A percentile compares a stretch with the other conserved stretches of the same genome.
These are phyloP conservation scores for Apodemia zela DNA, from an alignment of 2,888 invertebrate genomes.

Conservation along the genomic window DNA sequence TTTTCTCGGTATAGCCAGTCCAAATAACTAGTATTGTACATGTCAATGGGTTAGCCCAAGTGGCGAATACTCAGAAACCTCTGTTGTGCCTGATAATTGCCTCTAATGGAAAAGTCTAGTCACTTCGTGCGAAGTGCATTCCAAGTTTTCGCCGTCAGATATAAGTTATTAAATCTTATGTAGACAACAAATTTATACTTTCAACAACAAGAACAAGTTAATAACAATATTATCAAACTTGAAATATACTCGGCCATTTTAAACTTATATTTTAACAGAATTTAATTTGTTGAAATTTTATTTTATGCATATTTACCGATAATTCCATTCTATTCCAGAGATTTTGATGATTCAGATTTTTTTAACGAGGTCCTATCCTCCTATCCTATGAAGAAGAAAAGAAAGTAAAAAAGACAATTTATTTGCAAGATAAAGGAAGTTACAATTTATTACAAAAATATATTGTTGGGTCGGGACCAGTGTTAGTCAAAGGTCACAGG, in stretches of 20 bases:
- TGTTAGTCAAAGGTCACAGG: too few species aligned
- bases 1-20: conserved; percentile 19
- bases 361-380: too few species aligned
- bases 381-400: too few species aligned
- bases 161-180: conserved; percentile 68
- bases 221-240: background rate
- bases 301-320: too few species aligned
- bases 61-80: conserved; percentile 62
- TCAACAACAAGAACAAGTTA: conserved; percentile 33
- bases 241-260: background rate
- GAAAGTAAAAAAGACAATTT: too few species aligned
- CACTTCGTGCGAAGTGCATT: conserved; percentile 73
- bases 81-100: conserved; percentile 77
- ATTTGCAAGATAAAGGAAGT: too few species aligned
- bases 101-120: conserved; percentile 79
- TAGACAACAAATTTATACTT: conserved; percentile 50
- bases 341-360: background rate
- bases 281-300: too few species aligned
- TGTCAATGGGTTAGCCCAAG: conserved; percentile 5
- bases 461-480: too few species aligned
- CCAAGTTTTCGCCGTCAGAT: conserved; percentile 72
- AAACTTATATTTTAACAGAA: background rate
- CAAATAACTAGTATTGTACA: background rate
- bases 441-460: too few species aligned
- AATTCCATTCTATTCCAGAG: too few species aligned